These are phyloP conservation scores for Prolemur simus DNA, from an alignment of 2,113 vertebrate genomes.

Conservation along the genomic window DNA sequence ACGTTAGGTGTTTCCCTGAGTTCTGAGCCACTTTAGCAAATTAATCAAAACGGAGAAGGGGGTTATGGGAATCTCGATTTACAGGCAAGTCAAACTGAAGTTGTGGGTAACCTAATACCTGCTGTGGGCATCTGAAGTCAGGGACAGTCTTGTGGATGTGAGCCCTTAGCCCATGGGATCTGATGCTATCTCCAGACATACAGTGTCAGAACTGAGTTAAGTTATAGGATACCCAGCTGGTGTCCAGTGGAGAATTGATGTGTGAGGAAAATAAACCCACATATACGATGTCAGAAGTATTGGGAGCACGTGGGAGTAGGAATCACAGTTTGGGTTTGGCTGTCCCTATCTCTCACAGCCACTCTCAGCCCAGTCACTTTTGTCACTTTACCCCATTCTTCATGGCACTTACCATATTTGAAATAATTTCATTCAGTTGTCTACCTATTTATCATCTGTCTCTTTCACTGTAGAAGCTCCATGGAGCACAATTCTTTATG, in stretches of 20 bases:
- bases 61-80: no score
- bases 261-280: background rate
- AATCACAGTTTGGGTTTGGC: no score
- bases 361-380: background rate
- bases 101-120: background rate
- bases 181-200: background rate
- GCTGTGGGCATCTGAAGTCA: background rate
- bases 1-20: background rate
- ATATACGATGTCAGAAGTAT: background rate
- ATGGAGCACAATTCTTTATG: background rate
- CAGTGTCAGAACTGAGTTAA: background rate
- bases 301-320: no score
- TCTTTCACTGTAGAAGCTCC: background rate
- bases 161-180: background rate
- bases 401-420: background rate
- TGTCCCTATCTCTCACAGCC: background rate
- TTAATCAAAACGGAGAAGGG: no score
- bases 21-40: background rate
- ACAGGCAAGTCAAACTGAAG: background rate
- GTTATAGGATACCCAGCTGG: accelerated
- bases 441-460: background rate
- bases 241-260: no score
- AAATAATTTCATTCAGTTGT: background rate
- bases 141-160: background rate
- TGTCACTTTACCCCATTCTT: background rate